Evolutionary conservation across 1,140 invertebrate species (phyloP), one percentile per base, ranked within the genome.

Genomic region (Halotydeus destructor): DNA sequence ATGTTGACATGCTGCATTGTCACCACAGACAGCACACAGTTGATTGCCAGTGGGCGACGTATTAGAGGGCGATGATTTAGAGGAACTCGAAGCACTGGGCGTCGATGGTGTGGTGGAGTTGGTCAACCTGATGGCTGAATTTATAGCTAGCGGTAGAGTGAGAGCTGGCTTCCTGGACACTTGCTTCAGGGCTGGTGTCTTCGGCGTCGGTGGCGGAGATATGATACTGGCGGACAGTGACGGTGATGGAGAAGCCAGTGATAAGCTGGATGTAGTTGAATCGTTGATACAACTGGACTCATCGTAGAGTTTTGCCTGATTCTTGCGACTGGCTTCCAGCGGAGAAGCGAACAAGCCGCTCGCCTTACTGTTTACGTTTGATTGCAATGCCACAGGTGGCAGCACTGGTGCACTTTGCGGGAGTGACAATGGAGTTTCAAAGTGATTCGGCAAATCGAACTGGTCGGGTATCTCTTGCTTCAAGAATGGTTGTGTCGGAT

Each of bases 1-100:
- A 59, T 98, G 89, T 54, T 96, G 88, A 54, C 93, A 97, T 16
- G 89, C 88, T 1, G 93, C 93, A 5, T 85, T 91, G 60, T 98
- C 93, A 0, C 89, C 91, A 57, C 93, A 98, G 4, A 98, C 93
- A 3, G 91, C 89, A 60, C 93, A 99, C 22, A 94, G 60, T 57
- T 93, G 81, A 18, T 44, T 9, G 48, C 37, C 14, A 49, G 46
- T 12, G 52, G 45, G 23, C 19, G 38, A 12, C 38, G 35, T 24
- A 19, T 25, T 5, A 35, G 8, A 30, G 14, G 27, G 27, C 8
- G 27, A 30, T 14, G 27, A 30, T 30, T 30, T 14, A 30, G 8
- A 30, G 9, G 9, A 8, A 35, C 19, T 35, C 16, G 33, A 35
- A 14, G 8, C 9, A 11, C 19, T 11, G 8, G 8, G 11, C 9